Percentiles rank a stretch among this genome's conserved stretches.
These are phyloP conservation scores for Neodiprion fabricii DNA, from an alignment of 1,140 invertebrate genomes.

Conservation along the genomic window DNA sequence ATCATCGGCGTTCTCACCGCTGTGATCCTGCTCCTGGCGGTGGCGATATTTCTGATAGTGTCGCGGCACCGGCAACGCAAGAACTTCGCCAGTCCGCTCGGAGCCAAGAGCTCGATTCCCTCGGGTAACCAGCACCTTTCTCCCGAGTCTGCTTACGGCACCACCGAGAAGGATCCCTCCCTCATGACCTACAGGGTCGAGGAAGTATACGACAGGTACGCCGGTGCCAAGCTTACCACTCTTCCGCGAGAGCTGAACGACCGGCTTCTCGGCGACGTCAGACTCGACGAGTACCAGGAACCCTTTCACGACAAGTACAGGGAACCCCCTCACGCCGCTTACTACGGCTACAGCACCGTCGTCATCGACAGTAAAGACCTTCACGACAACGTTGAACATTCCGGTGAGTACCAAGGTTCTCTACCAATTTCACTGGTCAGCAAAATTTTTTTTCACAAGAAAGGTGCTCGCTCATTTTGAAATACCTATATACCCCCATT, in stretches of 20 bases:
- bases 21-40: conserved; percentile 66
- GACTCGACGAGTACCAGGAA: conserved; percentile 64
- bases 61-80: conserved; percentile 67
- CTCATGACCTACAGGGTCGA: conserved; percentile 59
- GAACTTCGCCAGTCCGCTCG: conserved; percentile 60
- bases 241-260: conserved; percentile 58
- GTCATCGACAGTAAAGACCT: conserved; percentile 63
- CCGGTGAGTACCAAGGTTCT: conserved; percentile 44
- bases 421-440: background rate
- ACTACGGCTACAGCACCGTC: conserved; percentile 65
- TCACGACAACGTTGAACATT: conserved; percentile 60
- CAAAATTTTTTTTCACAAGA: too few relatives aligned
- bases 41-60: conserved; percentile 68
- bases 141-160: conserved; percentile 57
- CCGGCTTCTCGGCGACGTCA: conserved; percentile 56
- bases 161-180: conserved; percentile 58
- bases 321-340: conserved; percentile 59
- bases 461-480: too few relatives aligned
- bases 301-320: conserved; percentile 63
- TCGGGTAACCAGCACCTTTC: conserved; percentile 56
- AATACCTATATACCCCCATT: too few relatives aligned
- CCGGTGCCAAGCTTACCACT: conserved; percentile 53
- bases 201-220: conserved; percentile 58
- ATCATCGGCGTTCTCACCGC: conserved; percentile 72
- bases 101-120: conserved; percentile 56